Evolutionary conservation across 2,888 invertebrate species (phyloP).

Genomic region (Mechanitis mazaeus): DNA sequence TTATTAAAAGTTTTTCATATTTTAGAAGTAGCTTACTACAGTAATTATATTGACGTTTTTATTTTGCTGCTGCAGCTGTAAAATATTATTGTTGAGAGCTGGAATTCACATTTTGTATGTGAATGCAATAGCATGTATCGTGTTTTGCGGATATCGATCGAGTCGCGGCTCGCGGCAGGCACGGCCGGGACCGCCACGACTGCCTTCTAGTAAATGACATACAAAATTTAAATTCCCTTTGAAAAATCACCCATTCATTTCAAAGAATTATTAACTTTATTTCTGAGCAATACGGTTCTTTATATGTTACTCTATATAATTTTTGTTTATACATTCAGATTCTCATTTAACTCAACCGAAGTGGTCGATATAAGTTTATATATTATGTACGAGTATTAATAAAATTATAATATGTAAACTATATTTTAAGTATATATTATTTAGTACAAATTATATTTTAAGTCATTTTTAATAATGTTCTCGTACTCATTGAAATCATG

Average conservation of each 20-base stretch:
- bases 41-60: too few species aligned
- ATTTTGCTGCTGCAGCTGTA: too few species aligned
- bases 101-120: too few species aligned
- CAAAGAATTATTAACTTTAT: not conserved
- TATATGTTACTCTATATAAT: not conserved
- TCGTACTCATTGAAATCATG: not conserved
- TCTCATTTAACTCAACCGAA: too few species aligned
- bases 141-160: slow-evolving; percentile 58
- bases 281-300: not conserved
- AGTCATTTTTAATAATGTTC: not conserved
- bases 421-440: too few species aligned
- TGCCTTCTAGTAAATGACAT: slow-evolving; percentile 50
- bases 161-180: slow-evolving; percentile 56
- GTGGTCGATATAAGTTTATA: not conserved
- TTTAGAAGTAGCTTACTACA: too few species aligned
- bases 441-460: too few species aligned
- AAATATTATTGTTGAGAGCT: too few species aligned
- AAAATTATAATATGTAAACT: too few species aligned
- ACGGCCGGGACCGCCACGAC: slow-evolving; percentile 51
- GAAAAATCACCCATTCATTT: slow-evolving; percentile 9
- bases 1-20: too few species aligned
- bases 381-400: not conserved
- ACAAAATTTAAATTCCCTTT: slow-evolving; percentile 40
- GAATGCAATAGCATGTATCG: slow-evolving; percentile 28
- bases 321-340: too few species aligned